These are phyloP conservation scores for Rhinoraja longicauda DNA, from an alignment of 2,797 vertebrate genomes.

Conservation along the genomic window DNA sequence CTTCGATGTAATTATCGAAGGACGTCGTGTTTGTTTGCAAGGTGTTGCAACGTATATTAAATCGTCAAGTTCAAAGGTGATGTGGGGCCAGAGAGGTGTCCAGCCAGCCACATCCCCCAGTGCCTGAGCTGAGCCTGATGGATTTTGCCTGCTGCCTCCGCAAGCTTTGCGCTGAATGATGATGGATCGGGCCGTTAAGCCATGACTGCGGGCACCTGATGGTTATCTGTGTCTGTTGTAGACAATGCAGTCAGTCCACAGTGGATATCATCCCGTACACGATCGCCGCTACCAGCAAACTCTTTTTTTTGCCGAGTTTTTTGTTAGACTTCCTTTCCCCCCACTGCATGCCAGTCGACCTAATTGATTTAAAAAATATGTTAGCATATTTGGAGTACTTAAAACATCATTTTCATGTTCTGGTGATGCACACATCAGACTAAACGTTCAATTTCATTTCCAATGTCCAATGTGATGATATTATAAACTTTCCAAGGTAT, in stretches of 20 bases:
- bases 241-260: neutral
- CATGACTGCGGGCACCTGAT: neutral
- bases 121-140: conserved; percentile 24
- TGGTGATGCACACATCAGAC: neutral
- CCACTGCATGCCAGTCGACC: neutral
- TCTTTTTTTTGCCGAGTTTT: conserved; percentile 39
- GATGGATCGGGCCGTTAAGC: conserved; percentile 32
- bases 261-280: conserved; percentile 47
- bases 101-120: neutral
- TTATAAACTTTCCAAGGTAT: neutral
- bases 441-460: neutral
- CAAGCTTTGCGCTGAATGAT: conserved; percentile 24
- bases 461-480: neutral
- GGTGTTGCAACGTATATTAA: neutral
- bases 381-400: neutral
- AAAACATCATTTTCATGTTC: neutral
- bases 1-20: neutral
- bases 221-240: neutral
- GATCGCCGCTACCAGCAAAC: conserved; percentile 46
- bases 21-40: neutral
- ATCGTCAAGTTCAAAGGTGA: conserved; percentile 26
- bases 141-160: conserved; percentile 22
- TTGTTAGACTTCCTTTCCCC: conserved; percentile 42
- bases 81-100: neutral
- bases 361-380: neutral